These are phyloP conservation scores for Drosophila chauvacae DNA, from an alignment of 1,140 invertebrate genomes.

Conservation along the genomic window DNA sequence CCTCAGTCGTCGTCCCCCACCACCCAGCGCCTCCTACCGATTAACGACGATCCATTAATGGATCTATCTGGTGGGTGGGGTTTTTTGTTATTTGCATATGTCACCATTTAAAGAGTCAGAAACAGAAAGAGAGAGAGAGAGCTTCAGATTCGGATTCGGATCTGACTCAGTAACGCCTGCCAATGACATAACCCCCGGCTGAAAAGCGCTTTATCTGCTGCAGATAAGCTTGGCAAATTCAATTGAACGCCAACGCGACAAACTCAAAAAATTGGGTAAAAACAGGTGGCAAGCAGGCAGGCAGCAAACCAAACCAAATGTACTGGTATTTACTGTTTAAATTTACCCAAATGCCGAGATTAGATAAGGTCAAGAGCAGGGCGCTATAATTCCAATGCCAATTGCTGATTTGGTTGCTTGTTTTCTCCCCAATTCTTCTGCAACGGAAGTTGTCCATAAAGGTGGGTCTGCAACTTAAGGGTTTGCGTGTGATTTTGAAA, in stretches of 20 bases:
- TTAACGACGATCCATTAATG: constrained; percentile 50
- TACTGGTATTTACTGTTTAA: constrained; percentile 44
- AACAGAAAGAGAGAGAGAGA: constrained; percentile 19
- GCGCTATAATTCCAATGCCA: constrained; percentile 52
- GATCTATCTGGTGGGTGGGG: constrained; percentile 39
- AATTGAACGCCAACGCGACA: constrained; percentile 56
- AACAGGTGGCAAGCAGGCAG: constrained; percentile 16
- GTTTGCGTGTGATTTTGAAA: constrained; percentile 4
- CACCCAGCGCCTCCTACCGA: background rate
- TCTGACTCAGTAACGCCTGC: constrained; percentile 46
- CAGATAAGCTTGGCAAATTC: constrained; percentile 53
- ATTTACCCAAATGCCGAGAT: constrained; percentile 41
- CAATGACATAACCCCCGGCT: constrained; percentile 52
- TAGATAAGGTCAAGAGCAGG: constrained; percentile 48
- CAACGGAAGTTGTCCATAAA: constrained; percentile 45
- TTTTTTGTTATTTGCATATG: constrained; percentile 38
- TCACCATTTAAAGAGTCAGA: constrained; percentile 27
- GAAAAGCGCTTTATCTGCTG: constrained; percentile 40
- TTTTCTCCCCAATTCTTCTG: background rate
- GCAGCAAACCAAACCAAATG: constrained; percentile 4
- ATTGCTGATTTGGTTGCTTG: constrained; percentile 43
- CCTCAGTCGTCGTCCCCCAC: background rate
- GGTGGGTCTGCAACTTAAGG: background rate
- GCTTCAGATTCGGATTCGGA: background rate
- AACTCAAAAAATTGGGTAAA: constrained; percentile 2